Evolutionary conservation across 2,888 invertebrate genomes (phyloP).

Genomic region (Stegophylla sp.): DNA sequence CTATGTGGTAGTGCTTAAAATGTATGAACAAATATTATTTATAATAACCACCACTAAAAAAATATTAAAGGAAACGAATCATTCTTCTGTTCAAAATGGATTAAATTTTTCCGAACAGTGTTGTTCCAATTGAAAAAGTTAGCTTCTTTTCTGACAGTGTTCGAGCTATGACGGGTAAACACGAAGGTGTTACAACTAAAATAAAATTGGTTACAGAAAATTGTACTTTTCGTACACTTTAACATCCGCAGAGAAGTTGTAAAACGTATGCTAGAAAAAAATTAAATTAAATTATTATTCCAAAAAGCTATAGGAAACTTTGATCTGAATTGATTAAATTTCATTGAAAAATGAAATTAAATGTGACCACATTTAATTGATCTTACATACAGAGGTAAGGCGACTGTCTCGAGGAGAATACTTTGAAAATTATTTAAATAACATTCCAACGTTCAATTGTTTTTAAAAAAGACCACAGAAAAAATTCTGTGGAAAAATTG

Average conservation of each 20-base stretch:
- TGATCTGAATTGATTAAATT: too few relatives aligned
- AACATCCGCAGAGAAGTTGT: constrained; percentile 39
- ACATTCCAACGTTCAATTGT: constrained; percentile 26
- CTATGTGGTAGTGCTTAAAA: too few relatives aligned
- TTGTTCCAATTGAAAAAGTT: too few relatives aligned
- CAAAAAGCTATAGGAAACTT: constrained; percentile 33
- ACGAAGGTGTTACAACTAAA: constrained; percentile 2
- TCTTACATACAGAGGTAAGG: constrained; percentile 41
- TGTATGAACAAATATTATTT: constrained; percentile 57
- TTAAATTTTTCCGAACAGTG: too few relatives aligned
- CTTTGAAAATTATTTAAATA: constrained; percentile 29
- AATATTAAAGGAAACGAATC: constrained; percentile 59
- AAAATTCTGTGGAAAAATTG: constrained; percentile 28
- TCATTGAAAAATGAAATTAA: too few relatives aligned
- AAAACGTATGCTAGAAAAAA: constrained; percentile 35
- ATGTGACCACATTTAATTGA: constrained; percentile 36
- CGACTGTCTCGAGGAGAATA: constrained; percentile 47
- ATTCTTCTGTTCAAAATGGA: constrained; percentile 58
- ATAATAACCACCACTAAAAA: constrained; percentile 54
- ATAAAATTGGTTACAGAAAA: constrained; percentile 29
- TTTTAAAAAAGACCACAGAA: constrained; percentile 26
- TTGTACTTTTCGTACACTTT: constrained; percentile 33
- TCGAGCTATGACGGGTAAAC: constrained; percentile 31
- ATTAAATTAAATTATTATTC: constrained; percentile 44
- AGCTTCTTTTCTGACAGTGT: constrained; percentile 11